These are phyloP conservation scores for Hydrotaea diabolus DNA, from an alignment of 2,888 invertebrate genomes.

Conservation along the genomic window DNA sequence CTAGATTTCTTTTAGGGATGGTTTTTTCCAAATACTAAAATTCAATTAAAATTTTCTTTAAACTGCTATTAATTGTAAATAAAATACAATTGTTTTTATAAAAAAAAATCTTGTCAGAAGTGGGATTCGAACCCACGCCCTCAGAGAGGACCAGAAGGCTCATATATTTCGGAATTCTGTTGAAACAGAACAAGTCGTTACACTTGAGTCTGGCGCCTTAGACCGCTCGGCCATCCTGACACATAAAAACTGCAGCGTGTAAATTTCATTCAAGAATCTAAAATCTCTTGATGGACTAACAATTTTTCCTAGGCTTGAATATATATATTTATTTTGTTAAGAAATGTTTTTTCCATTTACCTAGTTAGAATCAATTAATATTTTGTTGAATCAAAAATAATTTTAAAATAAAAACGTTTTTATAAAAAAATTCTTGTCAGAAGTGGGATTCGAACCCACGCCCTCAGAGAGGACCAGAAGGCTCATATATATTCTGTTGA, in stretches of 20 bases:
- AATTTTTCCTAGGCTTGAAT: too few species aligned
- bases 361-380: too few species aligned
- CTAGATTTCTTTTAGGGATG: too few species aligned
- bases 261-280: background rate
- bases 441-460: slow-evolving; percentile 79
- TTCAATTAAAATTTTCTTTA: too few species aligned
- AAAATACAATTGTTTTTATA: background rate
- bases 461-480: slow-evolving; percentile 80
- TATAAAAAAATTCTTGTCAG: slow-evolving; percentile 72
- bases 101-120: slow-evolving; percentile 75
- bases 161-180: slow-evolving; percentile 52
- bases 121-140: slow-evolving; percentile 80
- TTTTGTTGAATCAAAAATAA: too few species aligned
- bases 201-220: slow-evolving; percentile 76
- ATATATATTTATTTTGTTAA: too few species aligned
- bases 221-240: slow-evolving; percentile 75
- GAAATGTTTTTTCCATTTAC: too few species aligned
- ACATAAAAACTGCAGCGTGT: background rate
- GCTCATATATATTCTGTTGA: slow-evolving; percentile 68
- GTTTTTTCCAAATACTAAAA: too few species aligned
- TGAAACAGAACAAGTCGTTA: slow-evolving; percentile 69
- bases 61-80: too few species aligned
- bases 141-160: slow-evolving; percentile 80
- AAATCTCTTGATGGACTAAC: too few species aligned
- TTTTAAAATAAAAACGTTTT: too few species aligned